phyloP scores from a whole-genome alignment of 2,888 invertebrate genomes.

The Zaprionus obscuricornis region DNA sequence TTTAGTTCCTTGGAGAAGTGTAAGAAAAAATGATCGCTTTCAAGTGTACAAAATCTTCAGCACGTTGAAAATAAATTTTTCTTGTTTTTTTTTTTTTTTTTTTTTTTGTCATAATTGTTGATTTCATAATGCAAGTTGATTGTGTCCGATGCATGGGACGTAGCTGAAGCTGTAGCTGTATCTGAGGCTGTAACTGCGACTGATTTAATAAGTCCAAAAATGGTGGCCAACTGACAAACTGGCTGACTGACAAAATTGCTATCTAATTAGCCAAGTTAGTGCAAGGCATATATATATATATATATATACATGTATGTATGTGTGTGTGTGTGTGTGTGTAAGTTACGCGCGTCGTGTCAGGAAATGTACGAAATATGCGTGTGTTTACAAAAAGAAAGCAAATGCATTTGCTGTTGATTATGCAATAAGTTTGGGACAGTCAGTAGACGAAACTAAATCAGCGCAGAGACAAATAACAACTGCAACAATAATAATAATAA shows the following conservation, averaged over 20 bases:
- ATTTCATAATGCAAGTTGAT: too few relatives aligned
- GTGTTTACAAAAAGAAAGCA: slow-evolving; percentile 30
- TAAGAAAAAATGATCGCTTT: too few relatives aligned
- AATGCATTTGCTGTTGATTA: slow-evolving; percentile 44
- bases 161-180: slow-evolving; percentile 11
- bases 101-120: too few relatives aligned
- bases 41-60: too few relatives aligned
- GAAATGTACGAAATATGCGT: slow-evolving; percentile 60
- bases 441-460: slow-evolving; percentile 67
- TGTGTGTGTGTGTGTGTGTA: neutral
- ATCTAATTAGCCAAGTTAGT: slow-evolving; percentile 9
- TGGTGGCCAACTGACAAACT: slow-evolving; percentile 25
- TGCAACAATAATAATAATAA: too few relatives aligned
- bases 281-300: slow-evolving; percentile 42
- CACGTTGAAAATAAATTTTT: too few relatives aligned
- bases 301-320: slow-evolving; percentile 2
- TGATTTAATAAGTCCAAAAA: slow-evolving; percentile 38
- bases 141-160: slow-evolving; percentile 25
- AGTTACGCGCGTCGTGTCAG: slow-evolving; percentile 34
- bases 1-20: too few relatives aligned
- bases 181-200: neutral
- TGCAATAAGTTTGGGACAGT: slow-evolving; percentile 48
- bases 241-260: slow-evolving; percentile 3
- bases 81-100: too few relatives aligned
- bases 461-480: slow-evolving; percentile 47